These are phyloP conservation scores for Echinarachnius parma DNA, from an alignment of 53 echinoderm and acorn worm species.

Conservation along the genomic window DNA sequence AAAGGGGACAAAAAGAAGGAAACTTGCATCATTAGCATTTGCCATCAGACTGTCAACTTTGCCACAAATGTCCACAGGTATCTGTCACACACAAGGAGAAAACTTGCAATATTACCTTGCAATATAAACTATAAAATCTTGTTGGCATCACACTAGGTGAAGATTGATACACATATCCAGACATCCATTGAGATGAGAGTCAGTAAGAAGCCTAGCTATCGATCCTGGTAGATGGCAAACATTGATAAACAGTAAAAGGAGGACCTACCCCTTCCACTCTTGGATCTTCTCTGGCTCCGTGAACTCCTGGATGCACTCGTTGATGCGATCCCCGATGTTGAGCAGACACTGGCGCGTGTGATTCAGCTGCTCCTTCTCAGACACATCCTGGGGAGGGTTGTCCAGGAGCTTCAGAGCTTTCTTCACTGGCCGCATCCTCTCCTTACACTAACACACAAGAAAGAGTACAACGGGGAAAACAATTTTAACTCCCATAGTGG, in stretches of 20 bases:
- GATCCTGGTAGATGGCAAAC: too few relatives aligned
- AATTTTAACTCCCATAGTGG: too few relatives aligned
- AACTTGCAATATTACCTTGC: too few relatives aligned
- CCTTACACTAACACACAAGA: conserved; percentile 85
- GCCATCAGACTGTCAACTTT: background rate
- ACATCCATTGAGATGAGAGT: too few relatives aligned
- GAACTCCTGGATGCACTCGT: conserved; percentile 86
- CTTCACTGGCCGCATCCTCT: conserved; percentile 96
- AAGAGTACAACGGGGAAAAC: background rate
- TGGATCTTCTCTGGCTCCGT: conserved; percentile 85
- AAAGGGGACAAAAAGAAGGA: background rate
- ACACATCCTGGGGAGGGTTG: conserved; percentile 95
- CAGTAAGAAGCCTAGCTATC: too few relatives aligned
- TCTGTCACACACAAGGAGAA: too few relatives aligned
- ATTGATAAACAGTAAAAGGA: too few relatives aligned
- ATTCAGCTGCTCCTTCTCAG: conserved; percentile 92
- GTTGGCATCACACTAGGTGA: too few relatives aligned
- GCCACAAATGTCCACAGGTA: background rate
- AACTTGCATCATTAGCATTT: background rate
- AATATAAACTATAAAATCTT: too few relatives aligned
- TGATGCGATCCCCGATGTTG: conserved; percentile 94
- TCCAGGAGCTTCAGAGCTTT: conserved; percentile 88
- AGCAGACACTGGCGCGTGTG: conserved; percentile 95
- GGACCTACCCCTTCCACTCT: conserved; percentile 97
- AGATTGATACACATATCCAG: too few relatives aligned